Conservation (phyloP, 2,888 invertebrate genomes). For the Plutella xylostella region DNA sequence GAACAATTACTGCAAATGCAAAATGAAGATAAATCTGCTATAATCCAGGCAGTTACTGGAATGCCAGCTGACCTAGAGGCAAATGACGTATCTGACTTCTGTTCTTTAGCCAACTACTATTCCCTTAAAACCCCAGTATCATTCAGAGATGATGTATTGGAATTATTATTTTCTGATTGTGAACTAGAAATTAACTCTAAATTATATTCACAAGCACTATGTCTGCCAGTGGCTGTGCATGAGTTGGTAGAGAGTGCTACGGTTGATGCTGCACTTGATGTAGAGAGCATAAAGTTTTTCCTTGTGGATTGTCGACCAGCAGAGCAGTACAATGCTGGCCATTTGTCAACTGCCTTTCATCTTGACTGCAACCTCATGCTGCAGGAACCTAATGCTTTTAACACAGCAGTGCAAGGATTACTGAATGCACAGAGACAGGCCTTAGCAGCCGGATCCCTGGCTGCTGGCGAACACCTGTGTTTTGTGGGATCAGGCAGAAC, state of each 20-base stretch:
- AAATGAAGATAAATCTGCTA: conserved; percentile 75
- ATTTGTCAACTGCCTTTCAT: conserved; percentile 97
- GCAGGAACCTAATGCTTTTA: conserved; percentile 95
- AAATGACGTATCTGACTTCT: conserved; percentile 97
- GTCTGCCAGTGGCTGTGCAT: conserved; percentile 95
- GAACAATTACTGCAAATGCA: conserved; percentile 86
- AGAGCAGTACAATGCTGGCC: conserved; percentile 97
- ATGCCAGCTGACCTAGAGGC: conserved; percentile 91
- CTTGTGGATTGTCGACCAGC: conserved; percentile 97
- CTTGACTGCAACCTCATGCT: conserved; percentile 97
- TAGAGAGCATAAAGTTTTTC: conserved; percentile 87
- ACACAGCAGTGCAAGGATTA: conserved; percentile 93
- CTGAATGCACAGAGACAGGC: conserved; percentile 91
- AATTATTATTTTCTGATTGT: conserved; percentile 71
- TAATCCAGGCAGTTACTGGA: conserved; percentile 75
- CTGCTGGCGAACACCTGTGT: conserved; percentile 90
- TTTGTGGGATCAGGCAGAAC: conserved; percentile 94
- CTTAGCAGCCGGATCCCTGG: conserved; percentile 85
- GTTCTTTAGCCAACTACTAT: conserved; percentile 96
- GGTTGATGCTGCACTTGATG: conserved; percentile 68
- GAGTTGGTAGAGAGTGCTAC: conserved; percentile 90
- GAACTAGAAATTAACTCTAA: conserved; percentile 71
- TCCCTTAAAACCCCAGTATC: conserved; percentile 92
- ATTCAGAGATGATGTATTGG: conserved; percentile 85
- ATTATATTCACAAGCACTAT: conserved; percentile 85